Evolutionary conservation across 2,113 vertebrate species (phyloP).

Genomic region (Podarcis cretensis): DNA sequence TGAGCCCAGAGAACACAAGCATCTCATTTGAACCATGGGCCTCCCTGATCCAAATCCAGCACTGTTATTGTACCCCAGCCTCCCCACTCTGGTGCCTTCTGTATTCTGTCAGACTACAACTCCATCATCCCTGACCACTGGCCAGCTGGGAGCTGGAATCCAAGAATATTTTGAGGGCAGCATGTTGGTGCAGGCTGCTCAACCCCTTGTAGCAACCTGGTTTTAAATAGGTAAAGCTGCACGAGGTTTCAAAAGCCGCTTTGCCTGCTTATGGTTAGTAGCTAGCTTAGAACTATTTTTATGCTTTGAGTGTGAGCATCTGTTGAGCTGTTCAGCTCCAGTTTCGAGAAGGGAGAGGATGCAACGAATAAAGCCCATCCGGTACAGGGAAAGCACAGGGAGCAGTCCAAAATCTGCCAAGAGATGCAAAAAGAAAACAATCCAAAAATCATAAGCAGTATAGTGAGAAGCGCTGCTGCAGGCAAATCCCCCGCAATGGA

Average conservation of each 20-base stretch:
- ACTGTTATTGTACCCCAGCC: too few relatives aligned
- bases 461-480: background rate
- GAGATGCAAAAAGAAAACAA: too few relatives aligned
- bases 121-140: too few relatives aligned
- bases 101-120: too few relatives aligned
- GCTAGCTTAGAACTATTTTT: background rate
- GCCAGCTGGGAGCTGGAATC: too few relatives aligned
- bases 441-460: background rate
- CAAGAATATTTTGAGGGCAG: too few relatives aligned
- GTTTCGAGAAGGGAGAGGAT: background rate
- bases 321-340: background rate
- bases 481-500: background rate
- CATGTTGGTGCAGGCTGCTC: background rate
- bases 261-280: too few relatives aligned
- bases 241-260: too few relatives aligned
- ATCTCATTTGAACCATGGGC: background rate
- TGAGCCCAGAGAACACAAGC: too few relatives aligned
- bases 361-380: background rate
- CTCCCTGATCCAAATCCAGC: background rate
- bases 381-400: background rate
- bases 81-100: too few relatives aligned
- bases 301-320: background rate
- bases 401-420: background rate
- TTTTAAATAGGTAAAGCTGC: background rate
- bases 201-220: background rate